These are phyloP conservation scores for Halcyon malimbica DNA, from an alignment of 2,113 vertebrate species.

Conservation along the genomic window DNA sequence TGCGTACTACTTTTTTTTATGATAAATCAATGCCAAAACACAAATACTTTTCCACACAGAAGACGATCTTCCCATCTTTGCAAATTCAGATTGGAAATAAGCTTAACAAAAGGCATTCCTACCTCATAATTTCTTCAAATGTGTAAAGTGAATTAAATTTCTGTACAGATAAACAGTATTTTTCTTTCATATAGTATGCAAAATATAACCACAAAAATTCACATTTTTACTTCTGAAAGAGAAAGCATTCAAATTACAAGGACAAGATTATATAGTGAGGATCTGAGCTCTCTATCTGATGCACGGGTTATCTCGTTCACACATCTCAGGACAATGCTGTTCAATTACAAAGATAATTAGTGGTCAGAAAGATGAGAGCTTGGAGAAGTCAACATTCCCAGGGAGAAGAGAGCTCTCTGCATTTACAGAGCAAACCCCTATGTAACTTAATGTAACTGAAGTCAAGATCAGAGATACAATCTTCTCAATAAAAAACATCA, in stretches of 20 bases:
- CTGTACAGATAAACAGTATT: neutral
- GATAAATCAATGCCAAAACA: neutral
- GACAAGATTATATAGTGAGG: neutral
- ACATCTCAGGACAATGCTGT: neutral
- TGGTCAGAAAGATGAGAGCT: neutral
- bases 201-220: neutral
- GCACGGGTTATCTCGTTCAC: neutral
- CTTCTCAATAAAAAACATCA: neutral
- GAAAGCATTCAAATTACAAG: neutral
- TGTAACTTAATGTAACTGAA: neutral
- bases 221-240: neutral
- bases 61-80: neutral
- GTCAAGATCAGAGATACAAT: neutral
- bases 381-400: neutral
- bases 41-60: neutral
- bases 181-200: neutral
- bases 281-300: neutral
- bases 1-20: neutral
- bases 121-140: neutral
- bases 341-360: neutral
- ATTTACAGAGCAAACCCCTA: neutral
- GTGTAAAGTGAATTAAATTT: neutral
- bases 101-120: neutral
- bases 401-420: neutral
- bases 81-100: neutral